Conservation (phyloP, 2,113 vertebrate genomes). For the Gobio gobio region DNA sequence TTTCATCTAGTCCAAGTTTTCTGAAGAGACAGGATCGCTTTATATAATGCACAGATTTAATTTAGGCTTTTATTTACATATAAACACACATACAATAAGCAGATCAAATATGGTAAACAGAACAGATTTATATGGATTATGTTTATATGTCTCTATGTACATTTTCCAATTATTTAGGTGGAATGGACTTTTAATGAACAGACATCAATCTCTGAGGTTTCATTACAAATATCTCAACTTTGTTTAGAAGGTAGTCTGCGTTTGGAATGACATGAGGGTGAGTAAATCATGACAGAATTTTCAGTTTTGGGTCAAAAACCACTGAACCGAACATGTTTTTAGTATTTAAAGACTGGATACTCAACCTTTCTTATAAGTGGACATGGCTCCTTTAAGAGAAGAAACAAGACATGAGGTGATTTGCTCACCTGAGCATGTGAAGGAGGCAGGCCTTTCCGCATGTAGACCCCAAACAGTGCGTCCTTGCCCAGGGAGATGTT, state of each 20-base stretch:
- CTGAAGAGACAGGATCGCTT: background rate
- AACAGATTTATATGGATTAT: background rate
- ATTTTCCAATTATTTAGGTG: background rate
- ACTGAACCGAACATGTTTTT: background rate
- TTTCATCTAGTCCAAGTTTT: background rate
- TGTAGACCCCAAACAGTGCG: constrained; percentile 89
- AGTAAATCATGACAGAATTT: background rate
- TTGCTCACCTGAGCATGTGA: constrained; percentile 86
- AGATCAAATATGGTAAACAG: background rate
- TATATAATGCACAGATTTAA: background rate
- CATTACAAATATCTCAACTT: background rate
- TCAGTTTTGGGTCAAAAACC: background rate
- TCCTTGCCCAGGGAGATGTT: constrained; percentile 91
- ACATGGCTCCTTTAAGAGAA: background rate
- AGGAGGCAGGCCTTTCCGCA: constrained; percentile 87
- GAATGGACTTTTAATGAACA: background rate
- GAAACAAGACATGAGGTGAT: background rate
- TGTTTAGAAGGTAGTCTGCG: background rate
- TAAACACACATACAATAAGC: background rate
- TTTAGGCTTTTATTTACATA: background rate
- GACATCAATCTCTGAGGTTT: background rate
- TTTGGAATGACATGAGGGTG: background rate
- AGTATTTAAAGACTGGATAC: background rate
- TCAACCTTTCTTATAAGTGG: background rate
- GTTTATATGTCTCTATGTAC: background rate